A percentile compares a stretch with the other conserved stretches of the same genome.
These are phyloP conservation scores for Tachina fera DNA, from an alignment of 2,888 invertebrate genomes.

Conservation along the genomic window DNA sequence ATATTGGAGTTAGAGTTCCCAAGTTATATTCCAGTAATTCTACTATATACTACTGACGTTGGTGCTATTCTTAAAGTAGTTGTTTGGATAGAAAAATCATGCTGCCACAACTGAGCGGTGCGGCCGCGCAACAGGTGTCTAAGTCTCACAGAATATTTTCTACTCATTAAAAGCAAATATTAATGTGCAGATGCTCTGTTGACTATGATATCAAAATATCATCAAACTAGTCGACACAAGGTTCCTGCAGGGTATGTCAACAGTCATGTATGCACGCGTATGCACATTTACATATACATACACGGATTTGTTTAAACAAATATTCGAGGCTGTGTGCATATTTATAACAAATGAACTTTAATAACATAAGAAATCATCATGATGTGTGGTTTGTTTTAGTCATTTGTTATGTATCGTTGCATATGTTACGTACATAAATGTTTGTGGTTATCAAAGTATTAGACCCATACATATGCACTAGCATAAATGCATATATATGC, in stretches of 20 bases:
- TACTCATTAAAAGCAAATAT: too few relatives aligned
- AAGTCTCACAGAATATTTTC: too few relatives aligned
- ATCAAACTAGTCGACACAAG: too few relatives aligned
- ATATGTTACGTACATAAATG: slow-evolving; percentile 42
- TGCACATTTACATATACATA: background rate
- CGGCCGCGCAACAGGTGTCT: too few relatives aligned
- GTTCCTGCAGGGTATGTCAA: background rate
- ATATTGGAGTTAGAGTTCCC: too few relatives aligned
- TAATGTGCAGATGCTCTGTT: too few relatives aligned
- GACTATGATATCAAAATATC: too few relatives aligned
- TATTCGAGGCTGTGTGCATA: slow-evolving; percentile 10
- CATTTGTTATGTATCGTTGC: slow-evolving; percentile 45
- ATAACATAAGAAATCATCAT: slow-evolving; percentile 58
- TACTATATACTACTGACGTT: too few relatives aligned
- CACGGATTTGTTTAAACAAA: background rate
- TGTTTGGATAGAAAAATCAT: too few relatives aligned
- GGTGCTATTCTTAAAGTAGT: too few relatives aligned
- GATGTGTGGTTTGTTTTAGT: slow-evolving; percentile 50
- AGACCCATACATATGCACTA: background rate
- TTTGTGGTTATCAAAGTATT: slow-evolving; percentile 38
- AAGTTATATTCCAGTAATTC: too few relatives aligned
- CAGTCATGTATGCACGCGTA: background rate
- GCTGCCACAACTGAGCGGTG: too few relatives aligned
- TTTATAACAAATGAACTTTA: slow-evolving; percentile 55
- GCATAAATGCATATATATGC: background rate